Percentiles rank a stretch among this genome's conserved stretches.
phyloP scores from a whole-genome alignment of 2,797 vertebrate species.

The Sibirionetta formosa region DNA sequence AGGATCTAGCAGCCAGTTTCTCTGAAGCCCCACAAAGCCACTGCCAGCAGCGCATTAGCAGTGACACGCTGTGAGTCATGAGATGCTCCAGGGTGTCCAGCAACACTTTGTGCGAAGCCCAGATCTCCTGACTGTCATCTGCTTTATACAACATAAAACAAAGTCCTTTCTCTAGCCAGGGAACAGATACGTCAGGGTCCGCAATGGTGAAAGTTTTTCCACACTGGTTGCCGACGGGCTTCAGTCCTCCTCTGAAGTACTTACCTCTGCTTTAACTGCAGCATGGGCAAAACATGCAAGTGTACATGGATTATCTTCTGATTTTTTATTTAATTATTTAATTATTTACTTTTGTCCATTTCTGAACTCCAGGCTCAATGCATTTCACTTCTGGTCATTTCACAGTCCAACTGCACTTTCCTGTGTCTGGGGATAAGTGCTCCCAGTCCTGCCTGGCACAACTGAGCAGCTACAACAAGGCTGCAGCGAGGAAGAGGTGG shows the following conservation, averaged over 20 bases:
- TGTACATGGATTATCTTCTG: not conserved
- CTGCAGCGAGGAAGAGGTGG: not conserved
- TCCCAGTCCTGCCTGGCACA: not conserved
- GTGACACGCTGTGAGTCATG: rapidly evolving
- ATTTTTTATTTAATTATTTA: not conserved
- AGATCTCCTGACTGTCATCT: not conserved
- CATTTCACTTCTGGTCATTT: not conserved
- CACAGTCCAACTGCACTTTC: not conserved
- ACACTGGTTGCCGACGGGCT: not conserved
- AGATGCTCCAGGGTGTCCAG: not conserved
- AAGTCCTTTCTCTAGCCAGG: not conserved
- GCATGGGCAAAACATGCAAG: not conserved
- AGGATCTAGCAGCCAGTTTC: not conserved
- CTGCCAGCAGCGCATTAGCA: not conserved
- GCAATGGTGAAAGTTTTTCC: not conserved
- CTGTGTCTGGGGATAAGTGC: not conserved
- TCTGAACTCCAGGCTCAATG: not conserved
- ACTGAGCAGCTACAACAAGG: not conserved
- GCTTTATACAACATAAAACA: not conserved
- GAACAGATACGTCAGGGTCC: not conserved
- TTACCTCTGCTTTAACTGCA: not conserved
- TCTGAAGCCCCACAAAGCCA: not conserved
- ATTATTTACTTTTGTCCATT: not conserved
- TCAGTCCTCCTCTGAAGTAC: not conserved
- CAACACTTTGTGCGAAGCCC: not conserved